Evolutionary conservation across 2,888 invertebrate genomes (phyloP), one percentile per base, ranked within the genome.

Genomic region (Ormyrus nitidulus): DNA sequence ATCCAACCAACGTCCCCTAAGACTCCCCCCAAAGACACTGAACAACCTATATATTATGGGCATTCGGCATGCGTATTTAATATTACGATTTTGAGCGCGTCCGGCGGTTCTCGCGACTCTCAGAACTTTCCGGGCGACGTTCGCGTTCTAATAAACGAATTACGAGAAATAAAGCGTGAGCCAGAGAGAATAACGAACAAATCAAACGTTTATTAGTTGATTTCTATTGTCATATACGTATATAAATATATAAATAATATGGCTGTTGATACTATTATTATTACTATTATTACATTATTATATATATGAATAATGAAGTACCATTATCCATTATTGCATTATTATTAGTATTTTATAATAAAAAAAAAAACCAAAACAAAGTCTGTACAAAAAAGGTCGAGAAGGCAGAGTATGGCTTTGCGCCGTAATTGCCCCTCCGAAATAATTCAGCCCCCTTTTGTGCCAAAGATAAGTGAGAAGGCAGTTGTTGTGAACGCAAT

Each of bases 221-320:
- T 79, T 81, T 81, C 79, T 81, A 81, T 78, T 81, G 74, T 78
- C 78, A 78, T 75, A 81, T 76, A 81, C 78, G 34, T 34, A 70
- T 81, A 81, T 76, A 79, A 76, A 79, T 81, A 81, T 79, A 81
- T 79, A 81, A 79, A 81, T 79, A 76, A 76, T 76, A 81, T 81
- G 81, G 81, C 79, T 81, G 79, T 81, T 81, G 79, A 76, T 79
- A 79, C 53, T 79, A 81, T 68, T 73, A 81, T 68, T 78, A 79
- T 71, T 77, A 81, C 5, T 75, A 81, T 81, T 81, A 78, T 75
- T 81, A 72, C 74, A 72, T 61, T 74, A 70, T 70, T 77, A 81
- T 74, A 75, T 54, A 80, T 71, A 76, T 70, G 34, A 66, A 69
- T 68, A 56, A 71, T 61, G 59, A 65, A 34, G 65, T 71, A 78